These are phyloP conservation scores for Phyllotis vaccarum DNA, from an alignment of 2,797 vertebrate genomes.

Conservation along the genomic window DNA sequence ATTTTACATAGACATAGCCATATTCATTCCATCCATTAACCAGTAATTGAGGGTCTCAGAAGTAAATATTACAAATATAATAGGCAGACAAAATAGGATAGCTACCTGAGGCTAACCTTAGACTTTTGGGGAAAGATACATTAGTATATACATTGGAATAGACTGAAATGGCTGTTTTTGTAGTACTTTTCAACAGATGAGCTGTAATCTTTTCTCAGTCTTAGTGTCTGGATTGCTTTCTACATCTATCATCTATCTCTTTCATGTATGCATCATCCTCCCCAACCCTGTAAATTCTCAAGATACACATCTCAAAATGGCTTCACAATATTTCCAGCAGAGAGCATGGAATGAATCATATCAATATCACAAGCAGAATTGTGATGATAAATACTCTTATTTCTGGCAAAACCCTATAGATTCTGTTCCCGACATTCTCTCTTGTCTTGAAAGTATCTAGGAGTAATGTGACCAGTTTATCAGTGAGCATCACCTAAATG, in stretches of 20 bases:
- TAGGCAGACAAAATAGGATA: background rate
- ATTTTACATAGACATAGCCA: background rate
- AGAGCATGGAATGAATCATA: background rate
- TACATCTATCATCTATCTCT: fast-evolving
- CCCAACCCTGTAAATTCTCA: background rate
- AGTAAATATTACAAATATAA: background rate
- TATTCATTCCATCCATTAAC: background rate
- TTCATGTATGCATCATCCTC: fast-evolving
- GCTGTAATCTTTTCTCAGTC: background rate
- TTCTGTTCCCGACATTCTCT: background rate
- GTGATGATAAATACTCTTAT: background rate
- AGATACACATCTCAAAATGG: background rate
- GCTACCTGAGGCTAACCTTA: background rate
- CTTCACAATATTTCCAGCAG: background rate
- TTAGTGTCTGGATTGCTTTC: background rate
- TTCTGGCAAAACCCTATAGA: background rate
- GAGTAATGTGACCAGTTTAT: background rate
- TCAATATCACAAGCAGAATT: background rate
- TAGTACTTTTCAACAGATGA: background rate
- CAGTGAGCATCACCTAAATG: background rate
- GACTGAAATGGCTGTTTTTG: background rate
- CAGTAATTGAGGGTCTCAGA: background rate
- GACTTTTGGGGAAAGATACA: background rate
- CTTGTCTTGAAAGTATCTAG: background rate
- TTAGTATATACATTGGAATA: background rate